phyloP scores from a whole-genome alignment of 2,797 vertebrate species.

The Ptychadena robeensis region DNA sequence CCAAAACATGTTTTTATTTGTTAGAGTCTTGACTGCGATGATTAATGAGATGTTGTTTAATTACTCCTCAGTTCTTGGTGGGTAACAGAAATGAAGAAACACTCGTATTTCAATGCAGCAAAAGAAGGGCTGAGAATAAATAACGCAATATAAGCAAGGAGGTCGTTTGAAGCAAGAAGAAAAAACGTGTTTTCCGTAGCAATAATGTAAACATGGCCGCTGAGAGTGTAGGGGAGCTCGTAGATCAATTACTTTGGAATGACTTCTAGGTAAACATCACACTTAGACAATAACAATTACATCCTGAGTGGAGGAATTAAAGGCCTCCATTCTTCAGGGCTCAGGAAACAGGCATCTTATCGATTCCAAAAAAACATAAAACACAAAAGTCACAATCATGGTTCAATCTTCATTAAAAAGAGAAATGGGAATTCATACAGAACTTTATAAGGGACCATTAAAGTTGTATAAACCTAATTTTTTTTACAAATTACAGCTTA shows the following conservation, averaged over 20 bases:
- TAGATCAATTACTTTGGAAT: constrained; percentile 22
- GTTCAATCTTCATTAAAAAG: no score
- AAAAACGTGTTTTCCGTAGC: background rate
- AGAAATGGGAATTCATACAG: background rate
- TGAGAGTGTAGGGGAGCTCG: constrained; percentile 12
- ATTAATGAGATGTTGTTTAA: constrained; percentile 49
- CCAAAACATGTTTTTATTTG: constrained; percentile 19
- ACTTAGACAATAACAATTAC: constrained; percentile 35
- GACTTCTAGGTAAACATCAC: constrained; percentile 38
- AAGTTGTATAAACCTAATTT: no score
- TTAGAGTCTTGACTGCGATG: constrained; percentile 27
- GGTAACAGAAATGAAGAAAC: constrained; percentile 1
- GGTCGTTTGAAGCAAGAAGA: constrained; percentile 19
- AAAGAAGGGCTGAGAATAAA: constrained; percentile 12
- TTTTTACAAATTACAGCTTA: no score
- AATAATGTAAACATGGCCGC: constrained; percentile 10
- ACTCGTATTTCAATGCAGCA: constrained; percentile 26
- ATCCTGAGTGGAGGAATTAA: constrained; percentile 5
- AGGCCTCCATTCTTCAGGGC: background rate
- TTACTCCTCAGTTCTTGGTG: constrained; percentile 1
- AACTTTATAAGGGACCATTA: no score
- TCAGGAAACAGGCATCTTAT: background rate
- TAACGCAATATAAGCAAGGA: constrained; percentile 8
- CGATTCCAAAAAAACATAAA: background rate
- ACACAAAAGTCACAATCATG: background rate